Evolutionary conservation across 2,113 vertebrate species (phyloP), one percentile per base, ranked within the genome.

Genomic region (Chloebia gouldiae): DNA sequence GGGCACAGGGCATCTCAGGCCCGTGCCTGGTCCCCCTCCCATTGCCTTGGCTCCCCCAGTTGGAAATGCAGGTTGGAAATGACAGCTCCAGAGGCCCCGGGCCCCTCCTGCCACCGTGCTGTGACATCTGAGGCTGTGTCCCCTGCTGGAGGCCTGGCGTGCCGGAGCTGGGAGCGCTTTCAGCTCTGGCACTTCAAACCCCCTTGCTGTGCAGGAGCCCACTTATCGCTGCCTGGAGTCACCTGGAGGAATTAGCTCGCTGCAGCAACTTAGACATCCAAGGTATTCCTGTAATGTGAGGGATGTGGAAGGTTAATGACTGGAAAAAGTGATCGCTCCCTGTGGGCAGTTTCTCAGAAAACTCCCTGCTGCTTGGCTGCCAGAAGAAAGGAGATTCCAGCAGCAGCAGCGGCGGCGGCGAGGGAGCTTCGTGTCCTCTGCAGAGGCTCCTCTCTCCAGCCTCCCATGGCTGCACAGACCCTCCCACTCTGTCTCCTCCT

Each of bases 271-370:
- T 10, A 61, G 81, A 89, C 92, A 96, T 70, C 90, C 96, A 35
- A 91, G 82, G 81, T 87, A 92, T 82, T 75, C 87, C 7, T 69
- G 60, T 95, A 96, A 95, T 82, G 95, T 9, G 86, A 78, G 93
- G 94, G 97, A 97, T 86, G 95, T 81, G 93, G 17, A 37, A 95
- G 96, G 96, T 97, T 97, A 97, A 97, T 96, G 95, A 95, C 96
- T 95, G 96, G 92, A 85, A 95, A 94, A 97, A 97, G 92, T 76
- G 88, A 95, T 95, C 7, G 45, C 95, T 97, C 96, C 96, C 95
- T 64, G 91, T 81, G 96, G 96, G 95, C 93, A 95, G 92, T 91
- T 93, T 92, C 91, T 94, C 85, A 93, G 86, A 59, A 81, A 92
- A 51, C 93, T 93, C 94, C 96, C 97, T 18, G 95, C 95, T 96